These are phyloP conservation scores for Margarornis squamiger DNA, from an alignment of 2,797 vertebrate species.

Conservation along the genomic window DNA sequence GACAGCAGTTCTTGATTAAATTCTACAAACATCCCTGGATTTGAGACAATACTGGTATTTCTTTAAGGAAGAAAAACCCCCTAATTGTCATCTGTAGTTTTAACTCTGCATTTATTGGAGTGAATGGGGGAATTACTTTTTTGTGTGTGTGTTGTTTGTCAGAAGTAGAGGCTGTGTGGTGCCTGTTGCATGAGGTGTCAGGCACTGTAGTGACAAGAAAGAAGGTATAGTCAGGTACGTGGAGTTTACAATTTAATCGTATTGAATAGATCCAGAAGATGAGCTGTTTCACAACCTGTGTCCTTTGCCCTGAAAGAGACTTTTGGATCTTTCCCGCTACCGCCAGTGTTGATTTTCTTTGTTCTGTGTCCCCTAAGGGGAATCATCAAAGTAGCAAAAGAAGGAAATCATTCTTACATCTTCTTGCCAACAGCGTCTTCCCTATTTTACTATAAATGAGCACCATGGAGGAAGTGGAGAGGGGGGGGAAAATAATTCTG, in stretches of 20 bases:
- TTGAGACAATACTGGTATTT: not conserved
- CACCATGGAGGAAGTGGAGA: constrained; percentile 15
- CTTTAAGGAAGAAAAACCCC: not conserved
- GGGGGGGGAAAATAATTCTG: not conserved
- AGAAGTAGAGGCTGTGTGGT: not conserved
- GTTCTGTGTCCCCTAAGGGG: constrained; percentile 46
- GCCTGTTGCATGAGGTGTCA: not conserved
- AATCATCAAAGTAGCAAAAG: constrained; percentile 58
- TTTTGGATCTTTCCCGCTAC: constrained; percentile 35
- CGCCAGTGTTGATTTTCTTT: constrained; percentile 34
- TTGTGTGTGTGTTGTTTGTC: not conserved
- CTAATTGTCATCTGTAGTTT: not conserved
- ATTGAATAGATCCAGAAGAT: not conserved
- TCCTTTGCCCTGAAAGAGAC: constrained; percentile 60
- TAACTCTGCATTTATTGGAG: not conserved
- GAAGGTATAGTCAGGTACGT: not conserved
- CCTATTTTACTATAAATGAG: constrained; percentile 66
- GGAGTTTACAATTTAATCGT: not conserved
- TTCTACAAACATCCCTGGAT: not conserved
- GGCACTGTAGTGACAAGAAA: not conserved
- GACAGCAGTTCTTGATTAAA: not conserved
- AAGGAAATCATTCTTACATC: constrained; percentile 58
- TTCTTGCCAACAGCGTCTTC: constrained; percentile 61
- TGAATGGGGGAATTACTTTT: not conserved
- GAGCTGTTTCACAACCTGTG: constrained; percentile 9